phyloP scores from a whole-genome alignment of 2,113 vertebrate species.

The Zosterops lateralis region DNA sequence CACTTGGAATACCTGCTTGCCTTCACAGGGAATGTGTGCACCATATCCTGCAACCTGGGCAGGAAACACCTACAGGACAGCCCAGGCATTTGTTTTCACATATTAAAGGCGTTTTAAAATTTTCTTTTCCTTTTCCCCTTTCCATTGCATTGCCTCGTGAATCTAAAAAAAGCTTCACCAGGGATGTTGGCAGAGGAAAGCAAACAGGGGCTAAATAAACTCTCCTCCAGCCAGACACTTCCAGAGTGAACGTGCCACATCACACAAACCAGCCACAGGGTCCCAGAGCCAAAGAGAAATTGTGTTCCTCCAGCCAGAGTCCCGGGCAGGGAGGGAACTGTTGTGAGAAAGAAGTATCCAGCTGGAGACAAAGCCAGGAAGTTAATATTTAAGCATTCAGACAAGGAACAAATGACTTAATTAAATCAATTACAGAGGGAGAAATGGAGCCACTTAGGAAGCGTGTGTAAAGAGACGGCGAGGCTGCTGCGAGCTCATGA shows the following conservation, averaged over 20 bases:
- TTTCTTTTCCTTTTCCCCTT: not conserved
- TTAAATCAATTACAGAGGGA: slow-evolving; percentile 66
- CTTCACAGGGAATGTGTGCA: not conserved
- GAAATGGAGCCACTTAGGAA: slow-evolving; percentile 52
- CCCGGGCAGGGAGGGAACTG: not conserved
- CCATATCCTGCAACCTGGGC: not conserved
- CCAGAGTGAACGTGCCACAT: not conserved
- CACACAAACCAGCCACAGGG: not conserved
- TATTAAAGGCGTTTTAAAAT: not conserved
- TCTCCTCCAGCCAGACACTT: not conserved
- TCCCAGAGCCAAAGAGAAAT: slow-evolving; percentile 11
- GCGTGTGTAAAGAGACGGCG: not conserved
- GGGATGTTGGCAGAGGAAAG: slow-evolving; percentile 10
- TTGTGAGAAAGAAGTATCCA: not conserved
- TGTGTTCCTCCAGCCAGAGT: not conserved
- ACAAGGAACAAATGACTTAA: slow-evolving; percentile 68
- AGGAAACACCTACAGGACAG: not conserved
- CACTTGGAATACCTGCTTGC: not conserved
- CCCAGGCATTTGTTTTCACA: not conserved
- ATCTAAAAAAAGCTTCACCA: not conserved
- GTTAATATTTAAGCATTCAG: slow-evolving; percentile 66
- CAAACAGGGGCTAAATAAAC: slow-evolving; percentile 19
- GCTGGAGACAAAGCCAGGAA: slow-evolving; percentile 64
- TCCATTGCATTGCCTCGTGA: not conserved
- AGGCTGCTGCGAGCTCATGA: slow-evolving; percentile 7